phyloP scores from a whole-genome alignment of 1,140 invertebrate species.

The Sesamia nonagrioides region DNA sequence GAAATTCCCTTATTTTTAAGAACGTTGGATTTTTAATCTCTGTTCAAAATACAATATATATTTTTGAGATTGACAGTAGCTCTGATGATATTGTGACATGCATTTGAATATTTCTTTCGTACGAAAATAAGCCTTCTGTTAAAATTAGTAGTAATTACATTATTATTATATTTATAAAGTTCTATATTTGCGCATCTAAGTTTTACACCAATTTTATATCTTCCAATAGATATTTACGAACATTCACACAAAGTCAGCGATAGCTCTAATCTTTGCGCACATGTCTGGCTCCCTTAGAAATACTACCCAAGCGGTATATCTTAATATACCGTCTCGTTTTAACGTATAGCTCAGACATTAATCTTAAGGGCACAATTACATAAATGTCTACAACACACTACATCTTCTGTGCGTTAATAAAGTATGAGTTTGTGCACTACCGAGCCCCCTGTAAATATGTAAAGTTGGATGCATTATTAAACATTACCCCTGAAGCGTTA shows the following conservation, averaged over 20 bases:
- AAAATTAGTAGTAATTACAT: too few relatives aligned
- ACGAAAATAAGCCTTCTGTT: too few relatives aligned
- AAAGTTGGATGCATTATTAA: conserved; percentile 71
- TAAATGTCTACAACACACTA: conserved; percentile 46
- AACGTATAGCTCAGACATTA: conserved; percentile 23
- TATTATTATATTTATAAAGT: too few relatives aligned
- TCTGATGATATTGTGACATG: too few relatives aligned
- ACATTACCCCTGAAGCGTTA: conserved; percentile 59
- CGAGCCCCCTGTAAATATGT: conserved; percentile 61
- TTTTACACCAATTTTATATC: neutral
- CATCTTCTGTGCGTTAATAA: conserved; percentile 67
- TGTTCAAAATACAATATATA: too few relatives aligned
- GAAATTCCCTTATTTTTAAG: too few relatives aligned
- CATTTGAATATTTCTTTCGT: too few relatives aligned
- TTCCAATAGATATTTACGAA: neutral
- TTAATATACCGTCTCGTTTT: conserved; percentile 1
- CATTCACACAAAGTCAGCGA: neutral
- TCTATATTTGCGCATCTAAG: too few relatives aligned
- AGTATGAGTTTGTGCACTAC: conserved; percentile 61
- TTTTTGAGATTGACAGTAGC: too few relatives aligned
- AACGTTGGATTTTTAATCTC: too few relatives aligned
- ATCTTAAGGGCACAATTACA: conserved; percentile 38
- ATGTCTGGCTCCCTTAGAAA: neutral
- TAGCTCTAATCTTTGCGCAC: neutral
- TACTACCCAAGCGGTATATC: neutral